A percentile compares a stretch with the other conserved stretches of the same genome.
phyloP scores from a whole-genome alignment of 2,888 invertebrate species.

The Eristalis pertinax region DNA sequence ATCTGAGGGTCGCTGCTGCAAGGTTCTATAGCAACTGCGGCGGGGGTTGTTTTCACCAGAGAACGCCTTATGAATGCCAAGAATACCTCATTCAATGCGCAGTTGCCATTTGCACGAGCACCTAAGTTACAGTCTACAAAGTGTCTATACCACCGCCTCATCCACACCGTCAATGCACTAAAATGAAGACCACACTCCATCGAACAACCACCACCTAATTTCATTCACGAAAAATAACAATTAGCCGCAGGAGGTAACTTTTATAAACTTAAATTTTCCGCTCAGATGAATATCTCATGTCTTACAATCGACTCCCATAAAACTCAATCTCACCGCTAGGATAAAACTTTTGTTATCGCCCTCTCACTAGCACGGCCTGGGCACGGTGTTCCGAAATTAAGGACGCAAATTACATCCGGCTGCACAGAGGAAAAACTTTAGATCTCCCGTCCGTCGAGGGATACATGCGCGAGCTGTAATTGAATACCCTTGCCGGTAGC shows the following conservation, averaged over 20 bases:
- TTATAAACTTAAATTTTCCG: not conserved
- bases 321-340: not conserved
- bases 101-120: too few relatives aligned
- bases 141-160: too few relatives aligned
- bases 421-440: conserved; percentile 3
- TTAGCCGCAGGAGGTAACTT: not conserved
- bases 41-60: too few relatives aligned
- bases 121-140: too few relatives aligned
- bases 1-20: too few relatives aligned
- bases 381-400: conserved; percentile 18
- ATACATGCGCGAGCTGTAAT: not conserved
- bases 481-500: conserved; percentile 7
- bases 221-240: not conserved
- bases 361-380: not conserved
- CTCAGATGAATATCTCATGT: not conserved
- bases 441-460: conserved; percentile 8
- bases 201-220: too few relatives aligned
- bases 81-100: too few relatives aligned
- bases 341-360: conserved; percentile 18
- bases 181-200: too few relatives aligned
- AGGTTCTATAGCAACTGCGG: too few relatives aligned
- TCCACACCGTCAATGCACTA: too few relatives aligned
- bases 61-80: too few relatives aligned
- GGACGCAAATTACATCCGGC: conserved; percentile 15
- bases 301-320: conserved; percentile 5